Evolutionary conservation across 2,888 invertebrate species (phyloP), one percentile per base, ranked within the genome.

Genomic region (Mythimna lalbum): DNA sequence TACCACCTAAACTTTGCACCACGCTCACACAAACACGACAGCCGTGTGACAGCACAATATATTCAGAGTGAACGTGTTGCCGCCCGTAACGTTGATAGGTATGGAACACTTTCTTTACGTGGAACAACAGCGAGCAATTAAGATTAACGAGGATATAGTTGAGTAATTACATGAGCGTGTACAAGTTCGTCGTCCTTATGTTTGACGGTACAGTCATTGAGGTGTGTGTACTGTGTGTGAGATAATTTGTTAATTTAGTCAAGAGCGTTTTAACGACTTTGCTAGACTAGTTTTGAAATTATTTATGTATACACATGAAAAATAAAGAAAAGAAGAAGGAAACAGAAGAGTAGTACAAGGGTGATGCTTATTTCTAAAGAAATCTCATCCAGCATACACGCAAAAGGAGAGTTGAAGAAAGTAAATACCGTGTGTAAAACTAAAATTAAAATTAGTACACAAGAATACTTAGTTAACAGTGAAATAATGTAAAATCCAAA

Each of bases 41-140:
- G 10, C 57, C 53, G 74, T 72, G 55, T 78, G 78, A 78, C 78
- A 53, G 61, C 56, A 82, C 68, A 73, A 79, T 79, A 66, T 79
- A 79, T 69, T 82, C 80, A 69, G 59, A 78, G 56, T n/a, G 78
- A 67, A 72, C 71, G 73, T 59, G 63, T 63, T 63, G 27, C 55
- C n/a, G 72, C 69, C 21, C 53, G 19, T 36, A 59, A 62, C 31
- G 74, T 73, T 78, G 69, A 69, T 52, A 73, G 63, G 57, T 69
- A 69, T 19, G 59, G 63, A 19, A 59, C 43, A 67, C 17, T 76
- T 75, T 82, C 66, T 75, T 75, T 69, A 71, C 57, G 60, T 17
- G 19, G 10, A 49, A 69, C 74, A 57, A 62, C 36, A 56, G 12
- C 17, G 27, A 55, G 79, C 78, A 73, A 80, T 74, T 69, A 67